Percentiles rank a stretch among this genome's conserved stretches.
These are phyloP conservation scores for Asbolus verrucosus DNA, from an alignment of 1,140 invertebrate species.

Conservation along the genomic window DNA sequence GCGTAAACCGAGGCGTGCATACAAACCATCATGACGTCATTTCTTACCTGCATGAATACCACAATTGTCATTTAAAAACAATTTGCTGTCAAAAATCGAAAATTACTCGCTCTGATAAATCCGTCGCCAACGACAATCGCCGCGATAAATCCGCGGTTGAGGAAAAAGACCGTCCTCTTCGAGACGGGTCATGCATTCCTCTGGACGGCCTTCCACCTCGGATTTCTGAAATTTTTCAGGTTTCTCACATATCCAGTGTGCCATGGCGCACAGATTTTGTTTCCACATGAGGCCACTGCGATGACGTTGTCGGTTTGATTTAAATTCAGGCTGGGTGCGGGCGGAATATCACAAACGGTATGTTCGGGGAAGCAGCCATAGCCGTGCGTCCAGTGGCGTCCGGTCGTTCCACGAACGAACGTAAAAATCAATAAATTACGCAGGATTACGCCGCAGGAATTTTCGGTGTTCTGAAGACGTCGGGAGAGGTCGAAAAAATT, in stretches of 20 bases:
- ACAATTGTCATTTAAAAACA: constrained; percentile 16
- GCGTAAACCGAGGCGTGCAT: constrained; percentile 26
- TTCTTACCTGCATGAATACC: constrained; percentile 22
- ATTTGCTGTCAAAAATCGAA: constrained; percentile 5
- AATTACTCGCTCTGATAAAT: too few species aligned
- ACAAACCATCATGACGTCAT: constrained; percentile 32
- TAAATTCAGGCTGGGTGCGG: constrained; percentile 50
- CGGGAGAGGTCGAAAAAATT: constrained; percentile 25
- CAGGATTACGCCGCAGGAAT: not conserved
- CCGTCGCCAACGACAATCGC: not conserved
- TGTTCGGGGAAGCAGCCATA: constrained; percentile 28
- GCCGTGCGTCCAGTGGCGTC: constrained; percentile 26
- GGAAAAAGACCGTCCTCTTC: not conserved
- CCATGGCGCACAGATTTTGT: not conserved
- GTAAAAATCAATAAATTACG: constrained; percentile 31
- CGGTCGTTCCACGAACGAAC: constrained; percentile 7
- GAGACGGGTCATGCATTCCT: constrained; percentile 19
- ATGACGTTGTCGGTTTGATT: constrained; percentile 49
- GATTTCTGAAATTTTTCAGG: constrained; percentile 31
- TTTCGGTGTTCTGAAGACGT: constrained; percentile 4
- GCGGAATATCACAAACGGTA: constrained; percentile 46
- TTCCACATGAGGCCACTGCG: not conserved
- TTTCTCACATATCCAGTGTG: not conserved
- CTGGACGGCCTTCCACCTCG: not conserved
- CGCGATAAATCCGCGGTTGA: constrained; percentile 19